Evolutionary conservation across 2,888 invertebrate species (phyloP), one percentile per base, ranked within the genome.

Genomic region (Keiferia lycopersicella): DNA sequence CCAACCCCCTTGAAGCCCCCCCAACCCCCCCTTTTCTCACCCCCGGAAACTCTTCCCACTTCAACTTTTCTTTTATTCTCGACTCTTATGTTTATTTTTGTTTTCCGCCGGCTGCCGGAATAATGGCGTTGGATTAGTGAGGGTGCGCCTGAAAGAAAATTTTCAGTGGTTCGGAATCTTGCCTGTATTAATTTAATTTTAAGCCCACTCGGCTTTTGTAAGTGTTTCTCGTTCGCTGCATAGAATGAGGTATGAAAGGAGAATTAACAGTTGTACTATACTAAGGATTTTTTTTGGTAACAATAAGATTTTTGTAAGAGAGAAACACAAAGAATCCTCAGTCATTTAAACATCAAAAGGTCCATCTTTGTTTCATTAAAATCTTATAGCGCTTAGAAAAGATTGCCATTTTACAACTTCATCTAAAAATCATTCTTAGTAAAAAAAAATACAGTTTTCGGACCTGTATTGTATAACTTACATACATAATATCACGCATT

Each of bases 71-170:
- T 89, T 90, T 91, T 90, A 90, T 91, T 87, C 88, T 84, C 81
- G 78, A 82, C 84, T 83, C 87, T 85, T 87, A 79, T 86, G 84
- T 88, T 89, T 89, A 89, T 91, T 91, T 91, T 91, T 91, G 91
- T 91, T 91, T 90, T 88, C 86, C 81, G 88, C 84, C 87, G 87
- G 82, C 84, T 84, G 72, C 84, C 79, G 89, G 86, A 88, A 88
- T 90, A 90, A 89, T 87, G 77, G 82, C 78, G 85, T 73, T 83
- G 75, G 76, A 68, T 76, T 80, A 68, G 63, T 77, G 69, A 74
- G 83, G 89, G 87, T 79, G 71, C 69, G 66, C 73, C 69, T 71
- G 59, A 58, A 51, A 61, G 62, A 64, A 60, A 48, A 16, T 57
- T 26, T 30, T 6, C 14, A n/a, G 57, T 57, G 16, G 0, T 41